These are phyloP conservation scores for Rhingia rostrata DNA, from an alignment of 2,888 invertebrate species.

Conservation along the genomic window DNA sequence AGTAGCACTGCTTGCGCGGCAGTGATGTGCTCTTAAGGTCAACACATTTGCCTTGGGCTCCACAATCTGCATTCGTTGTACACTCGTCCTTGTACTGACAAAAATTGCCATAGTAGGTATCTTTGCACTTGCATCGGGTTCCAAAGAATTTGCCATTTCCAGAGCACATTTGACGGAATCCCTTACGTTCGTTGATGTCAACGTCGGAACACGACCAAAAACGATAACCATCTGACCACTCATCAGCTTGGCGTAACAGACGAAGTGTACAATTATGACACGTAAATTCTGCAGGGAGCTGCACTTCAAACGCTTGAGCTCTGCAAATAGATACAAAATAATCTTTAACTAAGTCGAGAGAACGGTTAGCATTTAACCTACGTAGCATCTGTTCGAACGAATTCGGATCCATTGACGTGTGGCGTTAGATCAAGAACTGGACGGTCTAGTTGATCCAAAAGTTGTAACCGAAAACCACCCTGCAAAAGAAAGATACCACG, in stretches of 20 bases:
- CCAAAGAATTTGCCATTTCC: constrained; percentile 91
- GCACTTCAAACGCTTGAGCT: constrained; percentile 91
- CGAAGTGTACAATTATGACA: constrained; percentile 96
- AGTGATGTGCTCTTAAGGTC: constrained; percentile 91
- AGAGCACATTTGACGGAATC: constrained; percentile 92
- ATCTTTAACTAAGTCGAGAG: background rate
- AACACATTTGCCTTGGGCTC: constrained; percentile 92
- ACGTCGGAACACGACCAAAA: constrained; percentile 99
- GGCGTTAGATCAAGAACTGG: constrained; percentile 93
- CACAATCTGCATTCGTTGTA: constrained; percentile 92
- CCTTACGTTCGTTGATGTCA: constrained; percentile 90
- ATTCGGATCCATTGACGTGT: constrained; percentile 90
- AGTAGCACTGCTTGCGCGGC: constrained; percentile 94
- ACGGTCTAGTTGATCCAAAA: constrained; percentile 92
- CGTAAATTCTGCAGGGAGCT: constrained; percentile 90
- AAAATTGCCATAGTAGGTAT: constrained; percentile 90
- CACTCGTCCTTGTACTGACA: constrained; percentile 97
- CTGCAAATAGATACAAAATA: constrained; percentile 84
- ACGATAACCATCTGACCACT: constrained; percentile 93
- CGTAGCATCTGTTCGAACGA: constrained; percentile 93
- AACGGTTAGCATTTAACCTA: constrained; percentile 84
- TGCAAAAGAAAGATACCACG: constrained; percentile 82
- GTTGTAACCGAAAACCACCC: constrained; percentile 95
- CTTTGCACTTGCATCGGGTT: constrained; percentile 91
- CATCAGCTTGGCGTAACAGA: constrained; percentile 93